A percentile compares a stretch with the other conserved stretches of the same genome.
phyloP scores from a whole-genome alignment of 1,140 invertebrate genomes.

The Hypothenemus hampei region DNA sequence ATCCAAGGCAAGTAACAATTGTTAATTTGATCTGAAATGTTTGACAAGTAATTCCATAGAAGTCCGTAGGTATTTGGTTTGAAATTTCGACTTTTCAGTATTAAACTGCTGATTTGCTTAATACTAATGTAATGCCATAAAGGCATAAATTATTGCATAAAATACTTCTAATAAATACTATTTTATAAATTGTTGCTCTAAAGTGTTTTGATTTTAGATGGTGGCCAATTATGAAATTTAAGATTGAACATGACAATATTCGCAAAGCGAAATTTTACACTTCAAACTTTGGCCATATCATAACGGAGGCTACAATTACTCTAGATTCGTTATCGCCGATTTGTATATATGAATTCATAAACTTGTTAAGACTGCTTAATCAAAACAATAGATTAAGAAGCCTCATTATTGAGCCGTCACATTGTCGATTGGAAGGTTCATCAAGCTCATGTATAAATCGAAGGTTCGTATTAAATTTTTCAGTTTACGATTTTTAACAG shows the following conservation, averaged over 20 bases:
- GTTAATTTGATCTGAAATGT: conserved; percentile 1
- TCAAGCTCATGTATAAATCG: conserved; percentile 19
- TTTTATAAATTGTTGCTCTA: background rate
- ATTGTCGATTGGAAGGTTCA: conserved; percentile 35
- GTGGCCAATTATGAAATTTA: conserved; percentile 37
- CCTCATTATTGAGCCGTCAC: conserved; percentile 40
- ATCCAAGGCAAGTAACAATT: conserved; percentile 40
- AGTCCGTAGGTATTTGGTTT: background rate
- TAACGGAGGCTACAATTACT: conserved; percentile 36
- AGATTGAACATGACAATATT: conserved; percentile 32
- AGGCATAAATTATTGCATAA: background rate
- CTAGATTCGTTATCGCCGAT: conserved; percentile 36
- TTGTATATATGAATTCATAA: conserved; percentile 40
- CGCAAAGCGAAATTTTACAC: conserved; percentile 32
- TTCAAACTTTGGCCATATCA: conserved; percentile 34
- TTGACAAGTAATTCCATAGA: background rate
- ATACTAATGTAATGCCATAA: background rate
- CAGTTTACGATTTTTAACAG: background rate
- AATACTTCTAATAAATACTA: background rate
- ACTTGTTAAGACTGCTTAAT: conserved; percentile 34
- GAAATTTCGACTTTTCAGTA: background rate
- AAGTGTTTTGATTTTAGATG: conserved; percentile 29
- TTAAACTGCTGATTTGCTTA: background rate
- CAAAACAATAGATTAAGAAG: conserved; percentile 40
- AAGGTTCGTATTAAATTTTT: conserved; percentile 22